These are phyloP conservation scores for Erythrocercus mccallii DNA, from an alignment of 2,113 vertebrate species.

Conservation along the genomic window DNA sequence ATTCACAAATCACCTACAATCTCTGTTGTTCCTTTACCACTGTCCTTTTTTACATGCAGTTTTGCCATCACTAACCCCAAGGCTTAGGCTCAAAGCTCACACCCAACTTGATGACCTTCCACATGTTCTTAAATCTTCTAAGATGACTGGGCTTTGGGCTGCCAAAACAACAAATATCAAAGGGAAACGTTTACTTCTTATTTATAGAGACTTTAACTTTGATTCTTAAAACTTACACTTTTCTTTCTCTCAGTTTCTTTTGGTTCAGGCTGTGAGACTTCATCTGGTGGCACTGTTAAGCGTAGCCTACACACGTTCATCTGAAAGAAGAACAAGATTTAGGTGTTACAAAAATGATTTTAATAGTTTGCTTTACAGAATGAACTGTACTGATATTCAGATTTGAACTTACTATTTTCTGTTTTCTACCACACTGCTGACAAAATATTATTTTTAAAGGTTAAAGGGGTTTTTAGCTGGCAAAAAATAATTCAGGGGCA, in stretches of 20 bases:
- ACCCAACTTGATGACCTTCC: neutral
- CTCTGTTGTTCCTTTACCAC: neutral
- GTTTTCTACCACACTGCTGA: neutral
- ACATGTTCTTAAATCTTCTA: neutral
- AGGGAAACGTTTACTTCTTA: neutral
- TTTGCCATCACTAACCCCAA: neutral
- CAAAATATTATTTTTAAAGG: neutral
- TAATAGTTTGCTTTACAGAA: neutral
- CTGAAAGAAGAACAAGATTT: constrained; percentile 65
- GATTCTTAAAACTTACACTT: constrained; percentile 74
- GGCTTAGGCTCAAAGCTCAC: neutral
- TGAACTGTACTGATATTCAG: neutral
- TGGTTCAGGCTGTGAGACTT: constrained; percentile 51
- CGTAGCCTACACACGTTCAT: constrained; percentile 85
- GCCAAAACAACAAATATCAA: neutral
- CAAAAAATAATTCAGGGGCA: constrained; percentile 9
- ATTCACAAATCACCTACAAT: neutral
- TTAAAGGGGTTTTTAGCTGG: neutral
- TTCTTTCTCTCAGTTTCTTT: constrained; percentile 69
- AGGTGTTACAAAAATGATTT: neutral
- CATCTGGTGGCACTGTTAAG: constrained; percentile 84
- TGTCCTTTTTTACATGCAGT: neutral
- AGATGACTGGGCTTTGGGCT: neutral
- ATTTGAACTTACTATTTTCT: neutral
- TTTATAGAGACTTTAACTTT: neutral